These are phyloP conservation scores for Thymelicus sylvestris DNA, from an alignment of 2,888 invertebrate species.

Conservation along the genomic window DNA sequence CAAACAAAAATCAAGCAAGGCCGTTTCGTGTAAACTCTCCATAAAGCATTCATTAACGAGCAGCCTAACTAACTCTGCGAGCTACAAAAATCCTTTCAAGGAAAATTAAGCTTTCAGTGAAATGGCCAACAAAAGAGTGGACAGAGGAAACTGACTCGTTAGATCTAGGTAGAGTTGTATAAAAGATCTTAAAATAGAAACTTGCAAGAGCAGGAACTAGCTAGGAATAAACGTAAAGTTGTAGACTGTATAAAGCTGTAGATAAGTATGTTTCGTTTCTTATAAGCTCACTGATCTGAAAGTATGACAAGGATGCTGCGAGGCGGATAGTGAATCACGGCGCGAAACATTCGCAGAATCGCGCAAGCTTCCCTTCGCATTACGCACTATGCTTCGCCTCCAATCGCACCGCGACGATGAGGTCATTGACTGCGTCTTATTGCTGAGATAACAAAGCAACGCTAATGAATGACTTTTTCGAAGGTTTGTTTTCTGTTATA, in stretches of 20 bases:
- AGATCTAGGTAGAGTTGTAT: not conserved
- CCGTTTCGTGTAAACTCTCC: constrained; percentile 5
- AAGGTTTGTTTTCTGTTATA: constrained; percentile 9
- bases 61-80: constrained; percentile 10
- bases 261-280: constrained; percentile 25
- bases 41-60: constrained; percentile 19
- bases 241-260: not conserved
- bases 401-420: constrained; percentile 51
- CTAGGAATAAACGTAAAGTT: constrained; percentile 18
- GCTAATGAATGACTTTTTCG: constrained; percentile 44
- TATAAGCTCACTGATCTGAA: constrained; percentile 44
- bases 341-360: constrained; percentile 61
- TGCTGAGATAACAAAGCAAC: constrained; percentile 51
- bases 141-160: not conserved
- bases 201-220: constrained; percentile 27
- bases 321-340: constrained; percentile 66
- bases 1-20: constrained; percentile 13
- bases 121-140: constrained; percentile 16
- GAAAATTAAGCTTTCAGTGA: constrained; percentile 6
- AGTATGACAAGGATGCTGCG: constrained; percentile 59
- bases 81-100: constrained; percentile 25
- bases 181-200: constrained; percentile 20
- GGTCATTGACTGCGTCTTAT: constrained; percentile 68
- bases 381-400: constrained; percentile 49
- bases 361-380: constrained; percentile 46